Percentiles rank a stretch among this genome's conserved stretches.
These are phyloP conservation scores for Synaphobranchus kaupii DNA, from an alignment of 2,797 vertebrate species.

Conservation along the genomic window DNA sequence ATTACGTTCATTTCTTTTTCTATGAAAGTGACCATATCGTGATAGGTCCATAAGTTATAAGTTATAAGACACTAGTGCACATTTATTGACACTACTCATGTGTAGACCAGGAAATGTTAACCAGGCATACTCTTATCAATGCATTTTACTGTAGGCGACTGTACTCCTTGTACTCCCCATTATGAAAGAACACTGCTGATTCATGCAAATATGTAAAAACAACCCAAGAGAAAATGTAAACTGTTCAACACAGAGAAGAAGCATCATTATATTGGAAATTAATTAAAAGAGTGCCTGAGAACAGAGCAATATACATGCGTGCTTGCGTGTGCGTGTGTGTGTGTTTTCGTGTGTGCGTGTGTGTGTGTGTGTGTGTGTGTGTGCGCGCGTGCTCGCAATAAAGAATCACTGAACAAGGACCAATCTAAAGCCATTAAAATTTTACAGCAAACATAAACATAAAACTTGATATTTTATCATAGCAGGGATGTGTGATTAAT, in stretches of 20 bases:
- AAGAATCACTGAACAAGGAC: conserved; percentile 22
- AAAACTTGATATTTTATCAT: conserved; percentile 22
- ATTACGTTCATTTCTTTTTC: background rate
- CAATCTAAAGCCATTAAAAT: conserved; percentile 26
- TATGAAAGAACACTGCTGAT: background rate
- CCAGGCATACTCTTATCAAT: background rate
- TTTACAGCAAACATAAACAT: conserved; percentile 34
- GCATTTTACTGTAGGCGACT: background rate
- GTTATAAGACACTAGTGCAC: background rate
- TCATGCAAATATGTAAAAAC: background rate
- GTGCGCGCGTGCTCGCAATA: background rate
- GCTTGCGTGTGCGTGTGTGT: background rate
- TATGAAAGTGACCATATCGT: background rate
- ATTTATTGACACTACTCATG: too few relatives aligned
- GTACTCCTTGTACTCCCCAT: background rate
- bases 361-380: background rate
- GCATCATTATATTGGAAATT: background rate
- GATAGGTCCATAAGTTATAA: background rate
- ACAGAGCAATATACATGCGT: background rate
- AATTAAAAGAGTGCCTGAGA: background rate
- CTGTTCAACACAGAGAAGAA: background rate
- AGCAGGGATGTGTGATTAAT: conserved; percentile 17
- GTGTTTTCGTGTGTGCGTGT: background rate
- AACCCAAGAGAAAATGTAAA: background rate
- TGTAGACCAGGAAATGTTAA: background rate